These are phyloP conservation scores for Eledone cirrhosa DNA, from an alignment of 2,888 invertebrate genomes.

Conservation along the genomic window DNA sequence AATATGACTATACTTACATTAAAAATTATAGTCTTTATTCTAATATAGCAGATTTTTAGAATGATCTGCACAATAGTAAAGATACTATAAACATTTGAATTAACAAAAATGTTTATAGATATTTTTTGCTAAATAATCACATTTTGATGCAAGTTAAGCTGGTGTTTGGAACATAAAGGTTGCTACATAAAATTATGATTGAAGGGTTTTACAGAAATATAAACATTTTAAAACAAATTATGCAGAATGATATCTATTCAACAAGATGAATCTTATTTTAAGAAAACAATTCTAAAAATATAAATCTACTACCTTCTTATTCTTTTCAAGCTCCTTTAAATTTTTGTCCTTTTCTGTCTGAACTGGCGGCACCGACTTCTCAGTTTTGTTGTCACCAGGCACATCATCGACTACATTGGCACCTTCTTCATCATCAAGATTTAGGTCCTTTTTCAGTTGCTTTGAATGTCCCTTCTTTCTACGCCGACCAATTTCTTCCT, in stretches of 20 bases:
- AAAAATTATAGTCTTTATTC: too few relatives aligned
- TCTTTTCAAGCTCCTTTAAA: constrained; percentile 30
- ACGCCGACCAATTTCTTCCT: background rate
- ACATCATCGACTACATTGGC: constrained; percentile 33
- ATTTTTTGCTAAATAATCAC: too few relatives aligned
- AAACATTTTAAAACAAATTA: background rate
- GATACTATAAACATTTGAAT: too few relatives aligned
- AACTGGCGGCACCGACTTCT: constrained; percentile 33
- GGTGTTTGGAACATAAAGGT: too few relatives aligned
- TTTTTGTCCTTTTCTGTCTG: constrained; percentile 48
- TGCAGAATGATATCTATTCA: background rate
- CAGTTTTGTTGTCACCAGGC: constrained; percentile 39
- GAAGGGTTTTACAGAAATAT: too few relatives aligned
- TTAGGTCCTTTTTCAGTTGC: background rate
- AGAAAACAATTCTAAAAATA: background rate
- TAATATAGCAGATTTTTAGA: too few relatives aligned
- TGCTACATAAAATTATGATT: too few relatives aligned
- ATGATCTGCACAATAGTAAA: too few relatives aligned
- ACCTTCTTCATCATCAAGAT: constrained; percentile 4
- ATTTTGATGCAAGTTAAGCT: too few relatives aligned
- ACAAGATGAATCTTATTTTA: background rate
- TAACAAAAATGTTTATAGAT: too few relatives aligned
- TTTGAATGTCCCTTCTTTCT: background rate
- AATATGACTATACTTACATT: background rate
- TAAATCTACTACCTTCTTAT: constrained; percentile 1